Evolutionary conservation across 2,113 vertebrate species (phyloP).

Genomic region (Collichthys lucidus): DNA sequence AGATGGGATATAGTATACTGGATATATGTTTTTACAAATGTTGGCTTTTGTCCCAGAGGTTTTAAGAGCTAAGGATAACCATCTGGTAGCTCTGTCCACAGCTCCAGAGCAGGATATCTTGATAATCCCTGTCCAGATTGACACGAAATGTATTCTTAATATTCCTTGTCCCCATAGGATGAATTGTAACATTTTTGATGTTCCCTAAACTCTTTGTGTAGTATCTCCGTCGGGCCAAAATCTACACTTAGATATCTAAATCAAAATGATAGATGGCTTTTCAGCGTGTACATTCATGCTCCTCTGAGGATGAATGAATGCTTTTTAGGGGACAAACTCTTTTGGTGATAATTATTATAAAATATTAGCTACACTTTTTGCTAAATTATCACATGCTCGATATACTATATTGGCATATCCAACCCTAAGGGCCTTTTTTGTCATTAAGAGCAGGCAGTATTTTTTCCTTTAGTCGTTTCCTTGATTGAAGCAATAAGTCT

Average conservation of each 20-base stretch:
- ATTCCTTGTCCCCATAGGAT: background rate
- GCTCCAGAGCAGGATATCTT: background rate
- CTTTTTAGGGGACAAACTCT: background rate
- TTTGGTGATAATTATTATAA: background rate
- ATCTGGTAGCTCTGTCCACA: background rate
- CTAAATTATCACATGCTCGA: background rate
- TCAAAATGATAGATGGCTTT: background rate
- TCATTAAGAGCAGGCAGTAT: background rate
- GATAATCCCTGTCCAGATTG: background rate
- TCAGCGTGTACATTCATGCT: background rate
- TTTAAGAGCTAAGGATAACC: no score
- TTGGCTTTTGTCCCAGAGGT: background rate
- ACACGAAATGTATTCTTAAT: background rate
- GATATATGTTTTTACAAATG: slow-evolving; percentile 1
- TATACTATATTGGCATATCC: background rate
- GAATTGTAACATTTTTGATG: background rate
- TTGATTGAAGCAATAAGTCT: background rate
- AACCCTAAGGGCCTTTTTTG: background rate
- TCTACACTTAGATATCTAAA: background rate
- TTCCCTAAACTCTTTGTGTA: background rate
- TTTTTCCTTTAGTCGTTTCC: background rate
- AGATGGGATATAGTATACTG: background rate
- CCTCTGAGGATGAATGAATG: background rate
- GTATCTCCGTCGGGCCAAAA: background rate
- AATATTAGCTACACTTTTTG: background rate